Evolutionary conservation across 2,888 invertebrate genomes (phyloP).

Genomic region (Achlya flavicornis): DNA sequence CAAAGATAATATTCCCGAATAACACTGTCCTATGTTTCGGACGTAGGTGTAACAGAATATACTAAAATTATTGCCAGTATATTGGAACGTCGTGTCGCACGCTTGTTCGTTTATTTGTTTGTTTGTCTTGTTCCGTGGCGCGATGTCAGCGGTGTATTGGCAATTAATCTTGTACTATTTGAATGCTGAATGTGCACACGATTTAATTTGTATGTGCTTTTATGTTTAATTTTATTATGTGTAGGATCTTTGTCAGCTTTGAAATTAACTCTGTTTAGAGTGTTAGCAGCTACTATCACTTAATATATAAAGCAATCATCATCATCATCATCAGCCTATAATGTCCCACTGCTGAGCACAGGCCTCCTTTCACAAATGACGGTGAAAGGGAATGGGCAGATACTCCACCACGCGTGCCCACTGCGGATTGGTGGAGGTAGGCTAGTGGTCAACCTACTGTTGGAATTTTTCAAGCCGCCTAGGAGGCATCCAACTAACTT

Average conservation of each 20-base stretch:
- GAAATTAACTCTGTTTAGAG: too few relatives aligned
- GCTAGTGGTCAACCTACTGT: too few relatives aligned
- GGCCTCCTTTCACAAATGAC: too few relatives aligned
- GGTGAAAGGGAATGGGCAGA: too few relatives aligned
- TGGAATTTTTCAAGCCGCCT: too few relatives aligned
- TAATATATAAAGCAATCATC: too few relatives aligned
- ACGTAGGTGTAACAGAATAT: constrained; percentile 78
- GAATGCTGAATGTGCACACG: constrained; percentile 29
- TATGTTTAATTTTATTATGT: not conserved
- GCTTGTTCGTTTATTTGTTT: constrained; percentile 62
- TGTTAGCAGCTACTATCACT: too few relatives aligned
- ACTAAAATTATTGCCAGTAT: constrained; percentile 74
- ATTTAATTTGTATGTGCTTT: constrained; percentile 15
- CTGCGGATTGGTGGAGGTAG: too few relatives aligned
- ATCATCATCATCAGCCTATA: too few relatives aligned
- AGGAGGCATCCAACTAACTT: too few relatives aligned
- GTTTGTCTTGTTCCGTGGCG: constrained; percentile 58
- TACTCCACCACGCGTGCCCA: too few relatives aligned
- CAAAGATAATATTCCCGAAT: constrained; percentile 48
- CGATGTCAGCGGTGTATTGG: constrained; percentile 58
- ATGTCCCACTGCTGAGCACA: too few relatives aligned
- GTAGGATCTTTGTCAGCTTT: not conserved
- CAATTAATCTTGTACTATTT: constrained; percentile 72
- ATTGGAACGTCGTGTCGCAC: constrained; percentile 73
- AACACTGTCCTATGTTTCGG: constrained; percentile 37